Evolutionary conservation across 2,113 vertebrate species (phyloP), one percentile per base, ranked within the genome.

Genomic region (Chaenocephalus aceratus): DNA sequence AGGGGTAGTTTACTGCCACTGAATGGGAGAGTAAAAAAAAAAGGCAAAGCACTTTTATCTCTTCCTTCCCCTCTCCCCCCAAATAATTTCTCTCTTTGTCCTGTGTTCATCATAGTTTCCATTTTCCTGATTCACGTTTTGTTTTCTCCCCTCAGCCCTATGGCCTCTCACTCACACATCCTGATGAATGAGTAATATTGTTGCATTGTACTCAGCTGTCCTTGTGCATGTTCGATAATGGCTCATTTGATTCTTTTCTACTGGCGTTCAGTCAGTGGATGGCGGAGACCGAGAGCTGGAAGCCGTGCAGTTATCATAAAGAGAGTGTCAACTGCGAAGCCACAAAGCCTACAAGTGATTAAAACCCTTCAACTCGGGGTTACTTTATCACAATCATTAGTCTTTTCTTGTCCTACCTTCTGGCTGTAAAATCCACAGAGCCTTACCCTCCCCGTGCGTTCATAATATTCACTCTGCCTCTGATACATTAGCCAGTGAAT

Each of bases 401-500:
- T 92, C 88, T 91, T 90, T 90, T 88, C 85, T 85, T 87, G 88
- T 93, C 90, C 92, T 91, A 87, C 88, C 91, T 90, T 67, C 88
- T 88, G 90, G 90, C 87, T 91, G 88, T 91, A 88, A 91, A 92
- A 92, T 79, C 92, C 90, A 91, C 89, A 88, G 69, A 90, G 85
- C 75, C 15, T 76, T 45, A 77, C 80, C 90, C 80, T 80, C 89
- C 86, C 82, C 68, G n/a, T 89, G 82, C 87, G 82, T 91, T 91
- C 90, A 89, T 92, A 92, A 92, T 90, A 92, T 89, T 92, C 93
- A 89, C 91, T 91, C 87, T 86, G 87, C 90, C 90, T 93, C 90
- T 91, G 89, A 94, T 93, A 90, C 91, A 93, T 94, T 93, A 93
- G 92, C 91, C 84, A 84, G 88, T 92, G 92, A 93, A 91, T 92